These are phyloP conservation scores for Pachyuromys duprasi DNA, from an alignment of 2,797 vertebrate species.

Conservation along the genomic window DNA sequence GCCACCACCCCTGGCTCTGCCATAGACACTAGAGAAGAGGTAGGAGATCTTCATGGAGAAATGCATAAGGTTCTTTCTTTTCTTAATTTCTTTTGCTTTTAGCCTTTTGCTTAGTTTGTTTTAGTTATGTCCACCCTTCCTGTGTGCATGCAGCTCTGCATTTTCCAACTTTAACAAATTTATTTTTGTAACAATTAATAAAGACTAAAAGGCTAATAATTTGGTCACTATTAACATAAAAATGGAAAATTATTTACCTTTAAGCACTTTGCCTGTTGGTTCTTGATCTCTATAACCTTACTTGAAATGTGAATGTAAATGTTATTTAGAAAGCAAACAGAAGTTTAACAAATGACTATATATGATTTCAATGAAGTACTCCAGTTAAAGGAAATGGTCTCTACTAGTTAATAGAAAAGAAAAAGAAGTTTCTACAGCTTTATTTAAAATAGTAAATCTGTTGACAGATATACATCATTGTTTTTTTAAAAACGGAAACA, in stretches of 20 bases:
- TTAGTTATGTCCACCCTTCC: conserved; percentile 82
- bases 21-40: conserved; percentile 99
- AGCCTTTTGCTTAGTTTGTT: conserved; percentile 89
- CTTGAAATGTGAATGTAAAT: conserved; percentile 68
- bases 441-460: conserved; percentile 6
- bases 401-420: conserved; percentile 45
- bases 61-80: conserved; percentile 94
- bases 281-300: conserved; percentile 73
- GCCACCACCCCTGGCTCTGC: conserved; percentile 99
- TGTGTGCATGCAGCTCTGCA: conserved; percentile 82
- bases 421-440: conserved; percentile 13
- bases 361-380: conserved; percentile 3
- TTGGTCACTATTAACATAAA: conserved; percentile 69
- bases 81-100: conserved; percentile 92
- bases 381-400: conserved; percentile 9
- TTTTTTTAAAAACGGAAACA: conserved; percentile 41
- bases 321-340: conserved; percentile 25
- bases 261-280: conserved; percentile 72
- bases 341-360: conserved; percentile 7
- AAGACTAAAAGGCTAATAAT: conserved; percentile 75
- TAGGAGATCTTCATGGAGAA: conserved; percentile 95
- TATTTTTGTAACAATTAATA: conserved; percentile 68
- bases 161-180: conserved; percentile 81
- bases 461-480: neutral
- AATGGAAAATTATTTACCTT: conserved; percentile 62